Percentiles rank a stretch among this genome's conserved stretches.
phyloP scores from a whole-genome alignment of 2,113 vertebrate genomes.

The Megaceryle maxima region DNA sequence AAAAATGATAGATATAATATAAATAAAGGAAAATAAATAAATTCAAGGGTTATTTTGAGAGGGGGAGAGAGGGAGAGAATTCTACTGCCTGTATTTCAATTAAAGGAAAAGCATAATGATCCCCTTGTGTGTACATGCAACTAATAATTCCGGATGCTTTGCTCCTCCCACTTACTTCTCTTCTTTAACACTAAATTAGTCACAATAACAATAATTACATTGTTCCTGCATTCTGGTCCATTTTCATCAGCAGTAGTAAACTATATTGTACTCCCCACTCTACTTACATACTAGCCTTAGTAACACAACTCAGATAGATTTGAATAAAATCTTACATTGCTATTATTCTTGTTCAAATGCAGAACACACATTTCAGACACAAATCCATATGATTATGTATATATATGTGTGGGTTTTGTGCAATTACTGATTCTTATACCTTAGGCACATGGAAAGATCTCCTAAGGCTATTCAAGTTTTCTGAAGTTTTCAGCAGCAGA shows the following conservation, averaged over 20 bases:
- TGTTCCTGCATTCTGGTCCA: neutral
- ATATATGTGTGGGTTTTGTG: neutral
- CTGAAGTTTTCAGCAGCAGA: neutral
- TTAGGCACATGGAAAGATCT: neutral
- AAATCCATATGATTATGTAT: neutral
- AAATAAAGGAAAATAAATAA: neutral
- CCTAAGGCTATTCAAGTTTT: neutral
- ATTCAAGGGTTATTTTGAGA: neutral
- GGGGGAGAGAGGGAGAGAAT: neutral
- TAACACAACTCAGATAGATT: neutral
- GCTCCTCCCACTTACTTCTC: constrained; percentile 22
- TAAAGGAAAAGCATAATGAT: neutral
- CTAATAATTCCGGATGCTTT: neutral
- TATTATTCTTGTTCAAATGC: neutral
- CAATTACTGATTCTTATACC: neutral
- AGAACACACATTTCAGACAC: too few relatives aligned
- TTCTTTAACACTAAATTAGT: neutral
- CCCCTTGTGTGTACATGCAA: neutral
- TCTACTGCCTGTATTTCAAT: neutral
- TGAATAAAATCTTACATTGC: neutral
- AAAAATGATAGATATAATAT: neutral
- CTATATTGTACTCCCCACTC: neutral
- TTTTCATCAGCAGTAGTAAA: neutral
- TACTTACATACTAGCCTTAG: neutral
- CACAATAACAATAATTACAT: neutral